Evolutionary conservation across 1,140 invertebrate genomes (phyloP), one percentile per base, ranked within the genome.

Genomic region (Oedothorax gibbosus): DNA sequence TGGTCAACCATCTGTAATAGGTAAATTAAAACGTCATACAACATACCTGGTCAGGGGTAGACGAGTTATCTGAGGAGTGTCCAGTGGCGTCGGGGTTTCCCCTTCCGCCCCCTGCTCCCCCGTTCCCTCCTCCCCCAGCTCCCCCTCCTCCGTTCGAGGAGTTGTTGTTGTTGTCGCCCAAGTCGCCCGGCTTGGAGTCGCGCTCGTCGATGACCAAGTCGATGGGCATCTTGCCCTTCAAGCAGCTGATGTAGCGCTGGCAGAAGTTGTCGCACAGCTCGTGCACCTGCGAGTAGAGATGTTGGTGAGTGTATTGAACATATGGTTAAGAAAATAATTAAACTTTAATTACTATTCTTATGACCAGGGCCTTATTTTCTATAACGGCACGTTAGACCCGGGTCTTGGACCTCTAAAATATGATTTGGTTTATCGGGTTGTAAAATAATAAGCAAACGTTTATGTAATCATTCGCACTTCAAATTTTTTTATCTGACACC

Each of bases 241-340:
- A 88, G 88, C 92, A 93, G 87, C 91, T 92, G 68, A 93, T 93
- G 88, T 93, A 93, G 66, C 92, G 90, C 86, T 92, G 90, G 88
- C 93, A 93, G 89, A 93, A 93, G 88, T 93, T 93, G 89, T 93
- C 93, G 89, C 92, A 93, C 62, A 93, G 89, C 89, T 93, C 93
- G 88, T 93, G 93, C 60, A 93, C 92, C 92, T 93, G 78, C 50
- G 89, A 87, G 21, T n/a, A 7, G 35, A 69, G 18, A 72, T 50
- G 35, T 35, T 35, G 35, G 35, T 35, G 35, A 35, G 35, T 35
- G 5, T 35, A 35, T 1, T 35, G 35, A 5, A 35, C 35, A 35
- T 35, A 1, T 2, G 35, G 35, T 35, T 35, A 35, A 35, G 35
- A 35, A 35, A 35, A 5, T 35, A 35, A 35, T 35, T 35, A 35